Base-by-base conservation (phyloP, 92 coral and sea anemone genomes). In the Actinernus sp. region DNA sequence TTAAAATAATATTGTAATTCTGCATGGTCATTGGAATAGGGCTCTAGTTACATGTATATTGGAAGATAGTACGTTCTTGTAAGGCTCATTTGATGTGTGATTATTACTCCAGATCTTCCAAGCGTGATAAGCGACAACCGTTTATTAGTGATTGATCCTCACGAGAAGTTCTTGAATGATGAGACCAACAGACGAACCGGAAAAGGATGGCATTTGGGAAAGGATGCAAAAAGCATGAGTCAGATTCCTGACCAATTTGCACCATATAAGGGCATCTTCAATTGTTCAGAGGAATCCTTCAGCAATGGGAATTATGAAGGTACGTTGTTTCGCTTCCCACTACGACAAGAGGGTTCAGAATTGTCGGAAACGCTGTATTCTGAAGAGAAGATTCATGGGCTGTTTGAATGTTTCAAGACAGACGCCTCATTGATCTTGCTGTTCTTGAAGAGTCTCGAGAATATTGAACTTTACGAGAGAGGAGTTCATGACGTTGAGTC, bases 61-160 rank as follows among this genome's bases (percentile, higher is more conserved):
- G n/a, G n/a, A n/a, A n/a, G n/a, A n/a, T n/a, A n/a, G n/a, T n/a
- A n/a, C n/a, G n/a, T n/a, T n/a, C n/a, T n/a, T n/a, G n/a, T n/a
- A n/a, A n/a, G n/a, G n/a, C n/a, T n/a, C n/a, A n/a, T n/a, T n/a
- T n/a, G 18, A 7, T 28, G 29, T 64, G 14, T 10, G 21, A 41
- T 33, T 76, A 33, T 18, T 62, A 4, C 3, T 60, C 11, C 65
- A 93, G 98, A 93, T 60, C 89, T 90, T 36, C 98, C 98, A 12
- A 79, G 93, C 26, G 76, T 93, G 7, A 60, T 90, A 2, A 93
- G 98, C 53, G 86, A 79, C 13, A 71, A 81, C 16, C 69, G 66
- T 38, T 24, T 93, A 18, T 91, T 89, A 1, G 52, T 93, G 43
- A 74, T 93, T 16, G 98, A 93, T 43, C 98, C 98, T 1, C 97